A percentile compares a stretch with the other conserved stretches of the same genome.
Evolutionary conservation across 2,797 vertebrate genomes (phyloP).

Genomic region (Gadopsis bispinosus): DNA sequence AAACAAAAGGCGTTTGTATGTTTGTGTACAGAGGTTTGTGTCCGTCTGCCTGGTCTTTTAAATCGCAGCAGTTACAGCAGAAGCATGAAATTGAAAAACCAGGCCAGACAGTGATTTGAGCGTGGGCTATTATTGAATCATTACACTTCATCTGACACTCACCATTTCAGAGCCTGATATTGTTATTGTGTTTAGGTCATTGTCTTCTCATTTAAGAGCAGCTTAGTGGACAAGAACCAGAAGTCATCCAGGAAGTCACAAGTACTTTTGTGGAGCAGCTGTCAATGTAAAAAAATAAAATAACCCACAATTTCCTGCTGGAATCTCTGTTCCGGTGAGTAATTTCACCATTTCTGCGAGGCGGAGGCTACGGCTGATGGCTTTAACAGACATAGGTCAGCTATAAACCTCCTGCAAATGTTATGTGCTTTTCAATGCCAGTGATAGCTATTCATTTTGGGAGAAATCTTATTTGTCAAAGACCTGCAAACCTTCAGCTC

Average conservation of each 20-base stretch:
- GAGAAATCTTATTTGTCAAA: not conserved
- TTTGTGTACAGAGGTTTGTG: not conserved
- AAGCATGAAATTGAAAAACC: constrained; percentile 30
- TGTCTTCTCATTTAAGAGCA: not conserved
- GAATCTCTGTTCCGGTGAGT: constrained; percentile 23
- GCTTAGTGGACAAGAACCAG: constrained; percentile 9
- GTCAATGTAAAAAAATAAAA: not conserved
- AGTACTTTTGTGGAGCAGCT: not conserved
- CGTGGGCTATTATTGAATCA: constrained; percentile 24
- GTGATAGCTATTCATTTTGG: not conserved
- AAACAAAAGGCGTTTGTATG: not conserved
- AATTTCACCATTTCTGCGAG: constrained; percentile 11
- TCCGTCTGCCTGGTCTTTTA: not conserved
- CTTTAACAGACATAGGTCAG: constrained; percentile 47
- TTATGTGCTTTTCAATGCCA: not conserved
- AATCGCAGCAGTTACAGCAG: not conserved
- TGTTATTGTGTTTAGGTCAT: not conserved
- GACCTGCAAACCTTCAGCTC: not conserved
- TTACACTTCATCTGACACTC: constrained; percentile 25
- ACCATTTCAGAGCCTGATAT: not conserved
- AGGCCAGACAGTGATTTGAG: constrained; percentile 11
- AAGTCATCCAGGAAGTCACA: not conserved
- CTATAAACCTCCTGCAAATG: not conserved
- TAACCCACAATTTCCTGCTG: constrained; percentile 57
- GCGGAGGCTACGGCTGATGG: constrained; percentile 21